These are phyloP conservation scores for Lepidiolamprologus cunningtoni DNA, from an alignment of 2,113 vertebrate genomes.

Conservation along the genomic window DNA sequence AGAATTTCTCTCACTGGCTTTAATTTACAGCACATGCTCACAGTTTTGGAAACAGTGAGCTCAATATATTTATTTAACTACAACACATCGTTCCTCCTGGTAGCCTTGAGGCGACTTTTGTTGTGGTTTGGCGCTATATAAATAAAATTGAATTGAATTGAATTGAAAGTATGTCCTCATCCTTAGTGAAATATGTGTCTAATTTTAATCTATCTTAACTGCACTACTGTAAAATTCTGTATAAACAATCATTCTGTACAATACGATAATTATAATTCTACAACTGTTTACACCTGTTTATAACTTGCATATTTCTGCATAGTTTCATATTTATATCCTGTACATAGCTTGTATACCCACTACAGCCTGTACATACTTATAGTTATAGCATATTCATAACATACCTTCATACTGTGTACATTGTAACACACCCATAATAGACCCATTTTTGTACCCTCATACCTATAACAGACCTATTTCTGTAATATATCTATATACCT, in stretches of 20 bases:
- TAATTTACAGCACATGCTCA: neutral
- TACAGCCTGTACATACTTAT: neutral
- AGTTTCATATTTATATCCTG: neutral
- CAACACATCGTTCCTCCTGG: neutral
- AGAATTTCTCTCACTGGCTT: neutral
- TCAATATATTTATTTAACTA: neutral
- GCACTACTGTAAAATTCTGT: neutral
- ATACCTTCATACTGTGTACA: too few species aligned
- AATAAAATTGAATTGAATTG: too few species aligned
- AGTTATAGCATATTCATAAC: neutral
- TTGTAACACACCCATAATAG: too few species aligned
- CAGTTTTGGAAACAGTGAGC: neutral
- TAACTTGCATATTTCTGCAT: neutral
- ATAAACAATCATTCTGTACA: neutral
- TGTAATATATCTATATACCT: neutral
- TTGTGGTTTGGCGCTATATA: too few species aligned
- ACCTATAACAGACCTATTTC: neutral
- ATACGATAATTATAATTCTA: neutral
- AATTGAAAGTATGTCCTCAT: neutral
- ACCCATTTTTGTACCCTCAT: too few species aligned
- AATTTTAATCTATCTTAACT: neutral
- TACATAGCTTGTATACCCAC: neutral
- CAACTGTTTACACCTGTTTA: neutral
- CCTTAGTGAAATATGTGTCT: too few species aligned
- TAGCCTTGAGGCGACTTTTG: too few species aligned